phyloP scores from a whole-genome alignment of 2,888 invertebrate species.

The Polietes domitor region DNA sequence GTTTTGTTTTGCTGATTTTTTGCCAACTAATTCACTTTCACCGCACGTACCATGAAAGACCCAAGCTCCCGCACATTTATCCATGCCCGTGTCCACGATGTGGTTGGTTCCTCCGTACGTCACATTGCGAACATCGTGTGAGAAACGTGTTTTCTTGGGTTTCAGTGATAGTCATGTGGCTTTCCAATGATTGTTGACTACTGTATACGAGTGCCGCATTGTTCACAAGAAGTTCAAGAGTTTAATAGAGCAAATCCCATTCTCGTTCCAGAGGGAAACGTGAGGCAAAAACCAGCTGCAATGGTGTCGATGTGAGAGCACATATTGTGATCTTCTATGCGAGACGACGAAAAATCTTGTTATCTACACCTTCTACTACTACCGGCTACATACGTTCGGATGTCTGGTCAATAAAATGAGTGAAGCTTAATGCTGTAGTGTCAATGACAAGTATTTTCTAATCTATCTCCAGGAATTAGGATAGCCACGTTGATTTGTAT shows the following conservation, averaged over 20 bases:
- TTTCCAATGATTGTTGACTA: not conserved
- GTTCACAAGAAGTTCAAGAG: conserved; percentile 51
- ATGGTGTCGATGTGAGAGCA: not conserved
- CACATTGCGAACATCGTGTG: no score
- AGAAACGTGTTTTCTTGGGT: conserved; percentile 6
- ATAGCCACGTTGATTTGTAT: no score
- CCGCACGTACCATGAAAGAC: conserved; percentile 64
- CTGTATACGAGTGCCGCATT: not conserved
- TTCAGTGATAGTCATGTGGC: not conserved
- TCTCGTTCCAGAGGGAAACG: not conserved
- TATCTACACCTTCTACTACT: no score
- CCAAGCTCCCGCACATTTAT: no score
- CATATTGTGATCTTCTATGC: no score
- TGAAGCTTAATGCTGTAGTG: no score
- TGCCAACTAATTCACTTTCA: conserved; percentile 69
- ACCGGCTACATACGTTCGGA: no score
- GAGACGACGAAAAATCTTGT: no score
- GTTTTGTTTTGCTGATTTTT: conserved; percentile 37
- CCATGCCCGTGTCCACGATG: no score
- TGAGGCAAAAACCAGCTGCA: not conserved
- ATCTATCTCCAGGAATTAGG: no score
- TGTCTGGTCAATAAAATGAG: no score
- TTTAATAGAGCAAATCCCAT: conserved; percentile 45
- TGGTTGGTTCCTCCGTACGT: not conserved
- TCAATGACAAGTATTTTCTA: no score